Evolutionary conservation across 2,113 vertebrate species (phyloP).

Genomic region (Octodon degus): DNA sequence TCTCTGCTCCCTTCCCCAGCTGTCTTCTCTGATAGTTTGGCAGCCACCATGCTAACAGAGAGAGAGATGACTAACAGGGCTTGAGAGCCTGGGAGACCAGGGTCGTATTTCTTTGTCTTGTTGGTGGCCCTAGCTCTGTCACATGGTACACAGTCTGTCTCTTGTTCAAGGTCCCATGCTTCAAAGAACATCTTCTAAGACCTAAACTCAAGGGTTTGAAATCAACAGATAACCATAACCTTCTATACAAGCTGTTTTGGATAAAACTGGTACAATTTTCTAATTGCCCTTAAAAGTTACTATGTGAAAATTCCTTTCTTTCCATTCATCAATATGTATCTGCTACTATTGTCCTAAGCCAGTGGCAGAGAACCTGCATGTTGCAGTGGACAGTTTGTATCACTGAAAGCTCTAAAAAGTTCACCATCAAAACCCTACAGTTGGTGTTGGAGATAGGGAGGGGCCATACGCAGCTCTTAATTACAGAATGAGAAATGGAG

Average conservation of each 20-base stretch:
- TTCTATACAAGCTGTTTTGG: background rate
- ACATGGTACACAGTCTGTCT: background rate
- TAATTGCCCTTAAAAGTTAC: background rate
- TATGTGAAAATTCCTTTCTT: slow-evolving; percentile 2
- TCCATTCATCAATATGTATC: background rate
- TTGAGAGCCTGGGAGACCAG: background rate
- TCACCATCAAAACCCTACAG: background rate
- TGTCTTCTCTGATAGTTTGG: background rate
- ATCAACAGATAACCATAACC: background rate
- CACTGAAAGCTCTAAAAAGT: background rate
- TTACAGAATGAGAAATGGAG: background rate
- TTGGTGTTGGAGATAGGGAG: background rate
- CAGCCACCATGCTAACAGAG: slow-evolving; percentile 21
- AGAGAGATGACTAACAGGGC: background rate
- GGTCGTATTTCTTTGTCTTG: background rate
- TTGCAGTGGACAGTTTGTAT: background rate
- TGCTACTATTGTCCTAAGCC: background rate
- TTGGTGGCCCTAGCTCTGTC: background rate
- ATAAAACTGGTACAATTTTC: background rate
- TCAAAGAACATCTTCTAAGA: slow-evolving; percentile 32
- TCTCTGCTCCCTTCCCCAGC: slow-evolving; percentile 78
- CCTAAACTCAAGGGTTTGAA: slow-evolving; percentile 1
- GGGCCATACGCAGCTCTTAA: background rate
- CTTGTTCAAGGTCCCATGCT: background rate
- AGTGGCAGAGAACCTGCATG: background rate